Base-by-base conservation (phyloP, 2,797 vertebrate genomes). In the Malacoraja senta region DNA sequence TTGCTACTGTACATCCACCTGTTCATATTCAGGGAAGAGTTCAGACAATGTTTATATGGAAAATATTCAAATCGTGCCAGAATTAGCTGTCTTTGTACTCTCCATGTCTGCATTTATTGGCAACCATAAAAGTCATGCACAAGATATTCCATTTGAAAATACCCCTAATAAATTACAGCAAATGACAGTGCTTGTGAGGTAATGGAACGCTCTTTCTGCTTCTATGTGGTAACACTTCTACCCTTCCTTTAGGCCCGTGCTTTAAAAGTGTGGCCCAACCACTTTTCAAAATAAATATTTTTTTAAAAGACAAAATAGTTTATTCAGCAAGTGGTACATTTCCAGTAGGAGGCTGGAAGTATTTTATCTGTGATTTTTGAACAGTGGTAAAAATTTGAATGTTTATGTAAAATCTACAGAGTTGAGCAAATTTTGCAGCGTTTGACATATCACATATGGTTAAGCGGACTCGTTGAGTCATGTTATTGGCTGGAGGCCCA, bases 11-110 rank as follows among this genome's bases (percentile, higher is more conserved):
- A 88, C 61, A 65, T 65, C n/a, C 84, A 88, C 84, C 84, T 88
- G 63, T 35, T 88, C 63, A 68, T 88, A 65, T 88, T 88, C n/a
- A 68, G 65, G 63, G 84, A 88, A 88, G 61, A 68, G n/a, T 88
- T 88, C 84, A 88, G n/a, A 88, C 84, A 88, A 88, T 68, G 63
- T 88, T 88, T 88, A 88, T 88, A 88, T 88, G 84, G 84, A 88
- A 88, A 88, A 88, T 88, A 68, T 88, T 88, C 84, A 88, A 88
- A 88, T 88, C n/a, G 84, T 88, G 84, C 84, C 84, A 88, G 63
- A 88, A 88, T 88, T 88, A 88, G 63, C 63, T 21, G 84, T 88
- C 61, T 35, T 88, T 88, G 84, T 88, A 68, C 63, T 88, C 68
- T 88, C 84, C 17, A 88, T 68, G 84, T 32, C 63, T 68, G 78